Conservation (phyloP, 2,797 vertebrate species). For the Scleropages formosus region DNA sequence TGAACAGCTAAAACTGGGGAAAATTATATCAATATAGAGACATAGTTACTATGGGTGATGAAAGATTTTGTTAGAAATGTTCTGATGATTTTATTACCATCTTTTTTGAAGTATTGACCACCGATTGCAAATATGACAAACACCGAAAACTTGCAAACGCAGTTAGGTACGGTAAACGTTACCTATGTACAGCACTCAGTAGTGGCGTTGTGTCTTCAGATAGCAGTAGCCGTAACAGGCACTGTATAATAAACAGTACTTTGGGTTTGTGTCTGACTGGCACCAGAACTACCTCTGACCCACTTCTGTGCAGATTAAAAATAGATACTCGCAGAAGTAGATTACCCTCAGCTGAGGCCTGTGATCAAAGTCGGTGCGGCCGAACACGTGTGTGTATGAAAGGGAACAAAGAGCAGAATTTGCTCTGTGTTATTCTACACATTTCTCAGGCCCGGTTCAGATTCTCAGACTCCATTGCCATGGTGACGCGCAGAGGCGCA, state of each 20-base stretch:
- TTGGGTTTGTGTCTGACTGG: background rate
- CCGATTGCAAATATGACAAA: too few species aligned
- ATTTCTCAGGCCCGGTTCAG: background rate
- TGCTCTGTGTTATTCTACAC: background rate
- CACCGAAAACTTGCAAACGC: too few species aligned
- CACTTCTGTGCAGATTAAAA: slow-evolving; percentile 23
- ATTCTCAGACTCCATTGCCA: slow-evolving; percentile 3
- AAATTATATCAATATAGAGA: too few species aligned
- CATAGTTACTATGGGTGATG: too few species aligned
- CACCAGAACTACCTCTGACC: slow-evolving; percentile 17
- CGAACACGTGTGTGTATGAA: background rate
- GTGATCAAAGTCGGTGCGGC: slow-evolving; percentile 6
- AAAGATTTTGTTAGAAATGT: too few species aligned
- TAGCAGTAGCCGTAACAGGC: background rate
- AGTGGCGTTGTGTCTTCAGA: slow-evolving; percentile 25
- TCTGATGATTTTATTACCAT: too few species aligned
- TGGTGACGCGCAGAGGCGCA: background rate
- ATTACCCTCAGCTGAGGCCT: slow-evolving; percentile 14
- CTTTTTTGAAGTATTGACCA: too few species aligned
- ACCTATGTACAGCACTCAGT: slow-evolving; percentile 19
- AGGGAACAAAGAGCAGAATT: background rate
- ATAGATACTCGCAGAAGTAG: slow-evolving; percentile 23
- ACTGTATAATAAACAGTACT: slow-evolving; percentile 10
- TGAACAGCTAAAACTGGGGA: too few species aligned
- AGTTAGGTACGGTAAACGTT: background rate